Evolutionary conservation across 2,113 vertebrate genomes (phyloP), one percentile per base, ranked within the genome.

Genomic region (Narcine bancroftii): DNA sequence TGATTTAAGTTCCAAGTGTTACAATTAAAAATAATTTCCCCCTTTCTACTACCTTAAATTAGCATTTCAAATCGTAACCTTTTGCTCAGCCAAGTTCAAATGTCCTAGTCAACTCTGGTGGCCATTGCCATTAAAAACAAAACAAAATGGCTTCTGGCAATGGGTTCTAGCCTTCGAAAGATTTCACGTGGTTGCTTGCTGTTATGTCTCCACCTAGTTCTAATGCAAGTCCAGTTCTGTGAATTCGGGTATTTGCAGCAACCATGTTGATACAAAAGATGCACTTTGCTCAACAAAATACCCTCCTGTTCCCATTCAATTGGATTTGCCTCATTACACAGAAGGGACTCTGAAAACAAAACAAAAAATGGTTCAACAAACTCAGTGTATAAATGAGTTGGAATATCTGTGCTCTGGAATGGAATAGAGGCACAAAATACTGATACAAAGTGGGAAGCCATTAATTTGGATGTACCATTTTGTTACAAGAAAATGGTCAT

Each of bases 121-220:
- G 65, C 36, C 19, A 26, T 29, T 66, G 65, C 89, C 89, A 91
- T 91, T 91, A 13, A 69, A 47, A 69, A 85, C 60, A 60, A 50
- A 85, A n/a, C 50, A 85, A 56, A 85, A 60, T 36, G 53, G 53
- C 1, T 87, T 87, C 50, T 19, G 81, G 81, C 81, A 87, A 87
- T 69, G 60, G 66, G 29, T 71, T 33, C 9, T 45, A 71, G 63
- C 89, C 24, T 91, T 66, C 26, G 29, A 42, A 39, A 15, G 42
- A 42, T 69, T 69, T 69, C 60, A 71, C 19, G 24, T 47, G 89
- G 39, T 47, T 71, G 65, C 89, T 91, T 91, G 89, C 89, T 91
- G 89, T 91, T 91, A 91, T 69, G 65, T 47, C 42, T 91, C 89
- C 89, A 91, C 89, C 89, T 91, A 91, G 89, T 69, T 65, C 89